Evolutionary conservation across 2,113 vertebrate species (phyloP).

Genomic region (Zosterops hypoxanthus): DNA sequence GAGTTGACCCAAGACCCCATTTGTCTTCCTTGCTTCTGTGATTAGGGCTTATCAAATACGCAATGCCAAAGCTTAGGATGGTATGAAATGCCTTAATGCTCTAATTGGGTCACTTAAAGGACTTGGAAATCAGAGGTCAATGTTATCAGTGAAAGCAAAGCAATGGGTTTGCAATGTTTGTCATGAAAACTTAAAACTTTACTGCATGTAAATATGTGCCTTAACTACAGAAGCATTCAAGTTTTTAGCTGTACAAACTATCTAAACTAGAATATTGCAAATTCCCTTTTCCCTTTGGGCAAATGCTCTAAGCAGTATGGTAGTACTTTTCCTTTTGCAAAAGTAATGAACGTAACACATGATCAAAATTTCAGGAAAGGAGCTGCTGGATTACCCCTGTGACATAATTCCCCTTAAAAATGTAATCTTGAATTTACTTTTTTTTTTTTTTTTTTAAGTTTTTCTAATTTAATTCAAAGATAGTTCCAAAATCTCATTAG

Average conservation of each 20-base stretch:
- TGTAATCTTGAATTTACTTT: background rate
- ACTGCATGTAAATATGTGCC: background rate
- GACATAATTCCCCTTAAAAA: background rate
- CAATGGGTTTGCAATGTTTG: background rate
- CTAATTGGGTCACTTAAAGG: background rate
- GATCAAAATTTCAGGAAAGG: background rate
- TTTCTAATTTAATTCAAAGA: background rate
- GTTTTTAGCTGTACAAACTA: background rate
- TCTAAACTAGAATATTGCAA: background rate
- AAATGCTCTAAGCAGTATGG: background rate
- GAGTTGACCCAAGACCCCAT: background rate
- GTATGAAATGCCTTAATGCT: background rate
- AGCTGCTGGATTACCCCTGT: background rate
- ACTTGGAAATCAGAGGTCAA: background rate
- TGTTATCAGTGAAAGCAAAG: background rate
- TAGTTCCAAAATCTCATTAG: background rate
- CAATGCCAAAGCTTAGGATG: background rate
- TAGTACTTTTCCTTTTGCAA: background rate
- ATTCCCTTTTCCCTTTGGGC: background rate
- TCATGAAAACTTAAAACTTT: background rate
- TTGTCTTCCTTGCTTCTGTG: background rate
- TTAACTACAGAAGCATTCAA: background rate
- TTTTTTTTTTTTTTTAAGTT: rapidly evolving
- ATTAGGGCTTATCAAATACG: background rate
- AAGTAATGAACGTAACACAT: background rate